Evolutionary conservation across 1,140 invertebrate species (phyloP).

Genomic region (Procambarus clarkii): DNA sequence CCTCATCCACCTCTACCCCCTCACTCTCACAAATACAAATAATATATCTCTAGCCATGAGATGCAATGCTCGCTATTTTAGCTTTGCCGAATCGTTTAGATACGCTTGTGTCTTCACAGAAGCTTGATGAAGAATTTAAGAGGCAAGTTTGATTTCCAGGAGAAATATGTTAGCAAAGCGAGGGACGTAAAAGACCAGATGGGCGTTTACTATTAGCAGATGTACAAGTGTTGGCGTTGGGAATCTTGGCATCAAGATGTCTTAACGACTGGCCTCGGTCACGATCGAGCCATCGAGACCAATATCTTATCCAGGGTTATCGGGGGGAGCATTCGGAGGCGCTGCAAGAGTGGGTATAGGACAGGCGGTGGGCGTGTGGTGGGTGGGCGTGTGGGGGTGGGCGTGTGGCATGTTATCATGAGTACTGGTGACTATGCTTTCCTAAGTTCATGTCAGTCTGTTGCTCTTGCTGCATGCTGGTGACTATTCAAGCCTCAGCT

Average conservation of each 20-base stretch:
- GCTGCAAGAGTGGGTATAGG: background rate
- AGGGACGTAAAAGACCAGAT: background rate
- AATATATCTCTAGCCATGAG: no score
- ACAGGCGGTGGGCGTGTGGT: background rate
- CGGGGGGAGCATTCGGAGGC: background rate
- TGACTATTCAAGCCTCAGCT: no score
- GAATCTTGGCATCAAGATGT: conserved; percentile 53
- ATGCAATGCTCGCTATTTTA: no score
- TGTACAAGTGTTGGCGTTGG: conserved; percentile 28
- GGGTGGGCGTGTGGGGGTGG: no score
- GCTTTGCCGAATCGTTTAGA: no score
- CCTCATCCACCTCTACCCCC: no score
- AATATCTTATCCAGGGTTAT: conserved; percentile 45
- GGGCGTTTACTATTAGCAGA: conserved; percentile 40
- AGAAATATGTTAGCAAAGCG: background rate
- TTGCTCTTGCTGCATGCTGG: no score
- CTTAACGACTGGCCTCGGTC: conserved; percentile 41
- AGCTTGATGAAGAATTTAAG: background rate
- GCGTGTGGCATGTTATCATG: no score
- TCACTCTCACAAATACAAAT: no score
- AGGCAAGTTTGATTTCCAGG: background rate
- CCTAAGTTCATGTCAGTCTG: no score
- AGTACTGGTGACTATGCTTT: no score
- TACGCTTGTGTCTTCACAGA: background rate
- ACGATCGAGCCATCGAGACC: conserved; percentile 46